Evolutionary conservation across 2,888 invertebrate species (phyloP).

Genomic region (Zygothrica quintamaculata): DNA sequence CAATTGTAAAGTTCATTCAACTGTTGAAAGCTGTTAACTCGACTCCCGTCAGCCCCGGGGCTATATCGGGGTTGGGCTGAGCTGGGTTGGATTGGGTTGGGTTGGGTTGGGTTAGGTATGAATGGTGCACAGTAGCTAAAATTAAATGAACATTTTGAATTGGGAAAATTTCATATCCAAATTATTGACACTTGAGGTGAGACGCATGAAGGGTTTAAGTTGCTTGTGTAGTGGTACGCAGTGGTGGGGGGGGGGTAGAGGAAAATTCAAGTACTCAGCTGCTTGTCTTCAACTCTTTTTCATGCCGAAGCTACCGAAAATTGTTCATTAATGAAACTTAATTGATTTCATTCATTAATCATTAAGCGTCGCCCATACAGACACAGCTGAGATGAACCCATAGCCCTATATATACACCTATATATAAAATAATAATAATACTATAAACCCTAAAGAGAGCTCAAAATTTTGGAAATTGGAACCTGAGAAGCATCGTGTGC

Average conservation of each 20-base stretch:
- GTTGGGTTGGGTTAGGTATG: neutral
- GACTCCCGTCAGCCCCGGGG: slow-evolving; percentile 28
- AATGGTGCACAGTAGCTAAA: slow-evolving; percentile 58
- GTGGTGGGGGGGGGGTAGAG: slow-evolving; percentile 3
- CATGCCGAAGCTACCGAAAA: slow-evolving; percentile 67
- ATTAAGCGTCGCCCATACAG: slow-evolving; percentile 68
- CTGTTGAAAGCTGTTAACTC: slow-evolving; percentile 36
- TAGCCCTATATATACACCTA: too few species aligned
- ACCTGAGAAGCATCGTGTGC: slow-evolving; percentile 41
- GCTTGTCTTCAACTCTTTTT: slow-evolving; percentile 46
- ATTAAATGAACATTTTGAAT: slow-evolving; percentile 26
- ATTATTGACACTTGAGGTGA: slow-evolving; percentile 80
- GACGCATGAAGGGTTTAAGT: slow-evolving; percentile 39
- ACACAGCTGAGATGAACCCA: too few species aligned
- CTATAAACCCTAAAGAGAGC: slow-evolving; percentile 12
- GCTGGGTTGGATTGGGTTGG: neutral
- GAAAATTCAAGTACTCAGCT: slow-evolving; percentile 27
- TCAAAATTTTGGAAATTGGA: slow-evolving; percentile 14
- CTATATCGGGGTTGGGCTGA: slow-evolving; percentile 7
- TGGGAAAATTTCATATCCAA: slow-evolving; percentile 57
- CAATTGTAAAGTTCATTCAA: slow-evolving; percentile 55
- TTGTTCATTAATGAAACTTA: slow-evolving; percentile 82
- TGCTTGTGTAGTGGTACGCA: neutral
- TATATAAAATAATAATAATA: too few species aligned
- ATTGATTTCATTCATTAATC: slow-evolving; percentile 84